phyloP scores from a whole-genome alignment of 2,888 invertebrate species.

The Morpho deidamia region DNA sequence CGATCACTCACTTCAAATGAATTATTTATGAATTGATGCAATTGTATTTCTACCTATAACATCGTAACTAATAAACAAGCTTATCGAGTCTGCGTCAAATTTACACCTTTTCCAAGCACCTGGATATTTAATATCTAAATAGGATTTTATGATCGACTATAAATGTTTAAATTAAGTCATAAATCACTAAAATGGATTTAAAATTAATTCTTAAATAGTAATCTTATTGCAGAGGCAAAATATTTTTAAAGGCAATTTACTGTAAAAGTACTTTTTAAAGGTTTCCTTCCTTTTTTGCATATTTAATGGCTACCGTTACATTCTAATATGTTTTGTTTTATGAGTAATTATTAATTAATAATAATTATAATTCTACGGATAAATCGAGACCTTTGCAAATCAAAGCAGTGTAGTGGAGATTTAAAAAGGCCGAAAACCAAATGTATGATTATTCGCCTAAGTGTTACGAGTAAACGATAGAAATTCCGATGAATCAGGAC shows the following conservation, averaged over 20 bases:
- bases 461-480: constrained; percentile 54
- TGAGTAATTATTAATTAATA: too few species aligned
- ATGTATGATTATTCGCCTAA: constrained; percentile 30
- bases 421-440: background rate
- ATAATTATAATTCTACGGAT: too few species aligned
- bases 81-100: background rate
- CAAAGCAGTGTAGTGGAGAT: too few species aligned
- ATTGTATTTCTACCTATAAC: constrained; percentile 3
- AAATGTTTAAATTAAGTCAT: constrained; percentile 1
- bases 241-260: too few species aligned
- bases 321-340: too few species aligned
- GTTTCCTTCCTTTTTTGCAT: too few species aligned
- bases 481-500: constrained; percentile 66
- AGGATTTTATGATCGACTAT: constrained; percentile 7
- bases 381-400: too few species aligned
- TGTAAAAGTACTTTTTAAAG: too few species aligned
- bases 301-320: too few species aligned
- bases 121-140: constrained; percentile 30
- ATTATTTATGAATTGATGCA: background rate
- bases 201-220: too few species aligned
- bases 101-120: constrained; percentile 26
- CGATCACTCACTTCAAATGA: background rate
- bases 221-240: too few species aligned
- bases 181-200: constrained; percentile 7
- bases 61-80: background rate